These are phyloP conservation scores for Geodia barretti DNA, from an alignment of 37 sponge, comb jelly and placozoan species.

Conservation along the genomic window DNA sequence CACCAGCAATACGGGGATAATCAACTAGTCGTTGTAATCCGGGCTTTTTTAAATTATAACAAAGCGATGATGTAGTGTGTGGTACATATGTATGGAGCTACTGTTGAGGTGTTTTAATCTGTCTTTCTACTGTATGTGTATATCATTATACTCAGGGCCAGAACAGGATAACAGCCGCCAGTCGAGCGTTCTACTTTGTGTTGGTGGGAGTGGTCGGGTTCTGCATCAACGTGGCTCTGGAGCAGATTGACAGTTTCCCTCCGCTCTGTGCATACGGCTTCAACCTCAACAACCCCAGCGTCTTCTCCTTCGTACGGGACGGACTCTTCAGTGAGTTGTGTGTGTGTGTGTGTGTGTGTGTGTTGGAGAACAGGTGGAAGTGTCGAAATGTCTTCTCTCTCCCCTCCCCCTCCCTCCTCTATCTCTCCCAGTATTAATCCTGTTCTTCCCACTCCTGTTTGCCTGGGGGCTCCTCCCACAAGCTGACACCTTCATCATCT, in stretches of 20 bases:
- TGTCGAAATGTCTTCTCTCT: too few relatives aligned
- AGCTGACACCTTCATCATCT: constrained; percentile 86
- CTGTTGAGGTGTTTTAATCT: too few relatives aligned
- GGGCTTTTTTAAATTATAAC: too few relatives aligned
- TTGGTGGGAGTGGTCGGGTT: constrained; percentile 55
- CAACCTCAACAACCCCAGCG: constrained; percentile 43
- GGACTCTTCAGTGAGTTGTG: constrained; percentile 72
- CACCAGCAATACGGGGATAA: background rate
- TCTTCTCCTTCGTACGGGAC: constrained; percentile 57
- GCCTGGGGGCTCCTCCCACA: constrained; percentile 84
- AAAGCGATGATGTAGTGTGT: too few relatives aligned
- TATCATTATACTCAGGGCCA: constrained; percentile 49
- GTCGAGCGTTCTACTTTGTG: constrained; percentile 76
- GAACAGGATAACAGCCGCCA: constrained; percentile 68
- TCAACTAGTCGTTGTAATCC: too few relatives aligned
- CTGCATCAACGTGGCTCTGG: constrained; percentile 35
- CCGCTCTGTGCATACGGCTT: constrained; percentile 63
- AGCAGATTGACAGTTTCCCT: constrained; percentile 10
- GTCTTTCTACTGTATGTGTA: too few relatives aligned
- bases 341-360: constrained; percentile 12
- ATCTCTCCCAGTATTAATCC: constrained; percentile 66
- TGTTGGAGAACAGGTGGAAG: too few relatives aligned
- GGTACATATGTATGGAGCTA: too few relatives aligned
- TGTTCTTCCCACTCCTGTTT: constrained; percentile 82
- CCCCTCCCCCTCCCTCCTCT: constrained; percentile 4